These are phyloP conservation scores for Podocnemis expansa DNA, from an alignment of 2,113 vertebrate genomes.

Conservation along the genomic window DNA sequence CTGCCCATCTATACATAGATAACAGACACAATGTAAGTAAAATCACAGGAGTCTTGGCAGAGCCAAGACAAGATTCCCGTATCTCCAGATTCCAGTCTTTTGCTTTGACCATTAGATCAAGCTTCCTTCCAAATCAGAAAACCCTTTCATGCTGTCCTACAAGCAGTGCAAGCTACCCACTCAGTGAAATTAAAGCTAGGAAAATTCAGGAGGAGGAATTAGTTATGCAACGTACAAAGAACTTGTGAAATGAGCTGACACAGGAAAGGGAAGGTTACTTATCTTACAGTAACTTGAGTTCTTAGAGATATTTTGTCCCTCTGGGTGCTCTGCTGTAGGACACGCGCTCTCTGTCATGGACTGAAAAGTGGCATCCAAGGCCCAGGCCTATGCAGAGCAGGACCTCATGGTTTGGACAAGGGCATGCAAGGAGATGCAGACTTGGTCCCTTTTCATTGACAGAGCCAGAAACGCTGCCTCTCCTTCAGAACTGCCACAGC, in stretches of 20 bases:
- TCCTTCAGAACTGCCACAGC: accelerated
- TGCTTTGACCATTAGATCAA: neutral
- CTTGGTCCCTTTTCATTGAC: too few relatives aligned
- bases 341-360: too few relatives aligned
- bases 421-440: too few relatives aligned
- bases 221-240: neutral
- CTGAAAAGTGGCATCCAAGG: too few relatives aligned
- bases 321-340: too few relatives aligned
- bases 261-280: neutral
- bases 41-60: neutral
- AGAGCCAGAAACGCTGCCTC: too few relatives aligned
- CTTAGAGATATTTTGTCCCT: too few relatives aligned
- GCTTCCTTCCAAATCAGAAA: neutral
- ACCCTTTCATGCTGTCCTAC: neutral
- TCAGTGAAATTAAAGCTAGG: neutral
- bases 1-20: too few relatives aligned
- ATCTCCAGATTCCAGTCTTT: neutral
- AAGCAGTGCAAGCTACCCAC: neutral
- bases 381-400: too few relatives aligned
- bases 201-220: neutral
- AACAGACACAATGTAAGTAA: too few relatives aligned
- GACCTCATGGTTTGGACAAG: too few relatives aligned
- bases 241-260: neutral
- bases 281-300: too few relatives aligned
- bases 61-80: neutral